Base-by-base conservation (phyloP, 2,888 invertebrate species). In the Lacanobia oleracea region DNA sequence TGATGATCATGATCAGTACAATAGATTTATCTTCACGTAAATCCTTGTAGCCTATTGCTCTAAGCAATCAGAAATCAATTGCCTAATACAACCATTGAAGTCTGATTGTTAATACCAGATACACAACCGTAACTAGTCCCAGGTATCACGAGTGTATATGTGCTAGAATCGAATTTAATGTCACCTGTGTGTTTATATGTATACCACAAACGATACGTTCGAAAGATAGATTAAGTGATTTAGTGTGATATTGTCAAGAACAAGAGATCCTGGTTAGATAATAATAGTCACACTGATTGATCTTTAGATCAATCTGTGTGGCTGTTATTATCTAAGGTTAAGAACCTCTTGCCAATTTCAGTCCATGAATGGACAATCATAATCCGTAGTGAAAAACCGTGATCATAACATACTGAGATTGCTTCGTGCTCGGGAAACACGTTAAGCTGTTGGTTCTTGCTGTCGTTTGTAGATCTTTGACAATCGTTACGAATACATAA, bases 41-140 rank as follows among this genome's bases (percentile, higher is more conserved):
- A 57, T 37, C 51, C 18, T n/a, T 37, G 54, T 61, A 27, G 40
- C 51, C 51, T 27, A 73, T 62, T 56, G 64, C 69, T 67, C 67
- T 67, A 48, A 53, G 60, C 23, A 53, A 72, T 73, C 67, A 33
- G 63, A 54, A 66, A 72, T 73, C 81, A 69, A 83, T 79, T 75
- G 73, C 75, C 10, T 78, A 63, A 75, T 75, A 48, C 18, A 68
- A 61, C 72, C 59, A 69, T 82, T 73, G 78, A 65, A 57, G 16
- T 27, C 64, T 51, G 65, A 73, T 75, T 37, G 60, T 60, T 81
- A 70, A 64, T 70, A 67, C 63, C 61, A 62, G 78, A 72, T 71
- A 77, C 67, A 72, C 60, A 71, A 54, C 56, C 40, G 48, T 75
- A 63, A 72, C 71, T 62, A 69, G 65, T 63, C 33, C 48, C 16